phyloP scores from a whole-genome alignment of 2,113 vertebrate genomes.

The Dasypus novemcinctus region DNA sequence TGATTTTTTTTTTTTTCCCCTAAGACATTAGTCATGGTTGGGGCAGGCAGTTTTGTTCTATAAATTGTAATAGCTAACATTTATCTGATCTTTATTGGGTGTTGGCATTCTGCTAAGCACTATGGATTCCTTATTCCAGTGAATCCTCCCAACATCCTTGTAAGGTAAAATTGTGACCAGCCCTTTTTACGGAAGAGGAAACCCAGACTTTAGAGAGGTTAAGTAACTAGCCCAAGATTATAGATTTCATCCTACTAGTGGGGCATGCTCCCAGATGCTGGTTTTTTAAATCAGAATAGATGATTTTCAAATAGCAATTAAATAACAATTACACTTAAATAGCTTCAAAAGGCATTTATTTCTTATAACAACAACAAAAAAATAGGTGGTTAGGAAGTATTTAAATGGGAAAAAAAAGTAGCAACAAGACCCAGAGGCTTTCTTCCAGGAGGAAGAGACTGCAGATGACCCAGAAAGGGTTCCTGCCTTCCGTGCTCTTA shows the following conservation, averaged over 20 bases:
- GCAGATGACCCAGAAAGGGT: background rate
- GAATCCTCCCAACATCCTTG: background rate
- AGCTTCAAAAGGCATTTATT: background rate
- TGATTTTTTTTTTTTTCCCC: slow-evolving; percentile 34
- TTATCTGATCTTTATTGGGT: background rate
- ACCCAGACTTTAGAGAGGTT: background rate
- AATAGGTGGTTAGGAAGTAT: background rate
- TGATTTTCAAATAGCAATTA: background rate
- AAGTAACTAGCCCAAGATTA: background rate
- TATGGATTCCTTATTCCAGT: background rate
- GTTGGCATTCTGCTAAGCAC: background rate
- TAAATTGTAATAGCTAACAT: background rate
- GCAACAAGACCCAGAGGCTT: no score
- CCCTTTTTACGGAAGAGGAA: slow-evolving; percentile 4
- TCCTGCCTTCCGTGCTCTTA: background rate
- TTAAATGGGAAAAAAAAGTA: background rate
- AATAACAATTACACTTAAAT: background rate
- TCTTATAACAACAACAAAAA: background rate
- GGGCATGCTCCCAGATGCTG: background rate
- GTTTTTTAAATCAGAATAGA: background rate
- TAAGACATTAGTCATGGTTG: slow-evolving; percentile 37
- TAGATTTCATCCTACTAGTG: background rate
- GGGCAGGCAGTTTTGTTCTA: background rate
- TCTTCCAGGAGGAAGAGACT: background rate
- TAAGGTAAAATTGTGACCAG: background rate